Conservation (phyloP, 2,888 invertebrate genomes). For the Nipponacmea schrenckii region DNA sequence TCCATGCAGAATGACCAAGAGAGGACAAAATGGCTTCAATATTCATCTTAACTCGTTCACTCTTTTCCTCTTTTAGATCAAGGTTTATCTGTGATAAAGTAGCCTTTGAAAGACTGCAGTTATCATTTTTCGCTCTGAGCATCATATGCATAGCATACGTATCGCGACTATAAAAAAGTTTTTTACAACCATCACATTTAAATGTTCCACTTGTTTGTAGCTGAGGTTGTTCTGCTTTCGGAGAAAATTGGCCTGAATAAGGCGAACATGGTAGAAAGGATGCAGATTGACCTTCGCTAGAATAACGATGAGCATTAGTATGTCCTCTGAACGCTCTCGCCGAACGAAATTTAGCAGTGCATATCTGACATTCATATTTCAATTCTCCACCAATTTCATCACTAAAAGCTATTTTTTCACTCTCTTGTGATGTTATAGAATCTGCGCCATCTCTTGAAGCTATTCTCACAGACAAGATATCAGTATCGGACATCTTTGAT, state of each 20-base stretch:
- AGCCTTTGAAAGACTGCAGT: slow-evolving; percentile 34
- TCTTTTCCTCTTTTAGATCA: slow-evolving; percentile 1
- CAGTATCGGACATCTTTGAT: not conserved
- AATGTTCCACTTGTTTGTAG: slow-evolving; percentile 35
- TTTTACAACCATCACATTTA: slow-evolving; percentile 64
- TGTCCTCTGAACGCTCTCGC: slow-evolving; percentile 24
- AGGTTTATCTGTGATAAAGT: not conserved
- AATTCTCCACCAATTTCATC: slow-evolving; percentile 3
- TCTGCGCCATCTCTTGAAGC: not conserved
- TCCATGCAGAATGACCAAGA: slow-evolving; percentile 1
- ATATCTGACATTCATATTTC: slow-evolving; percentile 35
- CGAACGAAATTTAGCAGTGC: slow-evolving; percentile 40
- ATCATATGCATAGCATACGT: slow-evolving; percentile 69
- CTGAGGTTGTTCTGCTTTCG: not conserved
- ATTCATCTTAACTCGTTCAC: not conserved
- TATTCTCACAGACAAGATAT: not conserved
- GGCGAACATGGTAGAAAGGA: slow-evolving; percentile 1
- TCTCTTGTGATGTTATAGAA: not conserved
- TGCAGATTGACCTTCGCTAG: not conserved
- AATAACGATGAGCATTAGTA: slow-evolving; percentile 21
- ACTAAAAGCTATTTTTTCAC: not conserved
- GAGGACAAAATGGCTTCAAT: not conserved
- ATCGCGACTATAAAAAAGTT: slow-evolving; percentile 63
- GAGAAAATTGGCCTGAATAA: not conserved
- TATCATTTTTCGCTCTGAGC: slow-evolving; percentile 64